phyloP scores from a whole-genome alignment of 2,888 invertebrate genomes.

The Diarsia mendica region DNA sequence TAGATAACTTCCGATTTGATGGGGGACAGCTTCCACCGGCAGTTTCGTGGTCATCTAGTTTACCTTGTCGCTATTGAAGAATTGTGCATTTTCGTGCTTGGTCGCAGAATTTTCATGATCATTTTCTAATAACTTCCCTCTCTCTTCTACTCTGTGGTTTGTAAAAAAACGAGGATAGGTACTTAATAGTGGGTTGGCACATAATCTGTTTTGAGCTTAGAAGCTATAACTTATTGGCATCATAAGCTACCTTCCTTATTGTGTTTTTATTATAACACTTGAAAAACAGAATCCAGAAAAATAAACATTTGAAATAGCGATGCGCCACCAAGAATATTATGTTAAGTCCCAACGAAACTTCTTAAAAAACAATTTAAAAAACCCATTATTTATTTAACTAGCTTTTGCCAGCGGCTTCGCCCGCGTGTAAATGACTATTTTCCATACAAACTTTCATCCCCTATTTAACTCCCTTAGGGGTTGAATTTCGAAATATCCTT shows the following conservation, averaged over 20 bases:
- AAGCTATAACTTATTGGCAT: background rate
- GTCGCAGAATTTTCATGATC: background rate
- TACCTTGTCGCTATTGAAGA: constrained; percentile 37
- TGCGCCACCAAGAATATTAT: background rate
- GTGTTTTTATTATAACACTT: background rate
- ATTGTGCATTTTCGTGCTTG: background rate
- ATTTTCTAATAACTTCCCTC: background rate
- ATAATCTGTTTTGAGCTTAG: background rate
- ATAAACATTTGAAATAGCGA: too few species aligned
- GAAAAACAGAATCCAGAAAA: background rate
- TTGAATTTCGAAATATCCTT: too few species aligned
- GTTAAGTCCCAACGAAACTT: background rate
- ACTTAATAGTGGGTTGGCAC: background rate
- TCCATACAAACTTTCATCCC: too few species aligned
- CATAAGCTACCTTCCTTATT: too few species aligned
- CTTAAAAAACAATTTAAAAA: background rate
- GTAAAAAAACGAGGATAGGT: background rate
- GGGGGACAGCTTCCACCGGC: constrained; percentile 22
- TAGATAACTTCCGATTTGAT: constrained; percentile 52
- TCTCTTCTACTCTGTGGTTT: background rate
- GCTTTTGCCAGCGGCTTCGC: too few species aligned
- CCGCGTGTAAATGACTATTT: too few species aligned
- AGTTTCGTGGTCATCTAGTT: constrained; percentile 2
- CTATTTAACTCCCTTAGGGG: too few species aligned
- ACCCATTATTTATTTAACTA: constrained; percentile 18